These are phyloP conservation scores for Pristionchus exspectatus DNA, from an alignment of 2,888 invertebrate species.

Conservation along the genomic window DNA sequence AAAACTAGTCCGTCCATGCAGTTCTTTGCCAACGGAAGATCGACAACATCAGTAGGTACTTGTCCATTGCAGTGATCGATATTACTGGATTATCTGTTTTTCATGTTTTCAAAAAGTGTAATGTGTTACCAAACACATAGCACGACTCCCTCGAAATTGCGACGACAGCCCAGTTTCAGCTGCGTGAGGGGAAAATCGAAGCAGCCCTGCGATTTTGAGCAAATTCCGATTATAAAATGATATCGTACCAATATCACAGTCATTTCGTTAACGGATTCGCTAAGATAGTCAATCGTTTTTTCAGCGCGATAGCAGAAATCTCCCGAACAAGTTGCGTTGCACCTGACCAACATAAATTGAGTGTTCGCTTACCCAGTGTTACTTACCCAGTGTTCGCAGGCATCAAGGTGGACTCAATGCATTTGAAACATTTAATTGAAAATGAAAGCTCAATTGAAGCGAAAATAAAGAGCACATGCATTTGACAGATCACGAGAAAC, in stretches of 20 bases:
- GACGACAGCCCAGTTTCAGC: slow-evolving; percentile 24
- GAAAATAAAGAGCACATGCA: background rate
- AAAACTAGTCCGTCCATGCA: background rate
- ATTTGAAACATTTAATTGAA: background rate
- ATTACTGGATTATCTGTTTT: background rate
- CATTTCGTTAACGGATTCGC: background rate
- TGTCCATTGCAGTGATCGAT: background rate
- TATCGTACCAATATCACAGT: background rate
- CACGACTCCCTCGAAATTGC: background rate
- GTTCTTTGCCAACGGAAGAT: background rate
- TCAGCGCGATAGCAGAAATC: background rate
- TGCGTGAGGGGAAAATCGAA: background rate
- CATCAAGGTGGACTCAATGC: background rate
- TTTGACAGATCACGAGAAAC: background rate
- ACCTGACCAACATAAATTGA: background rate
- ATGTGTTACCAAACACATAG: background rate
- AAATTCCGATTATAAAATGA: background rate
- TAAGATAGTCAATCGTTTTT: background rate
- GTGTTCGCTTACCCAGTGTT: background rate
- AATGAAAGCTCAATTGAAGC: background rate
- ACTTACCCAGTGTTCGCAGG: background rate
- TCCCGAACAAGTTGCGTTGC: background rate
- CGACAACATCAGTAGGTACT: background rate
- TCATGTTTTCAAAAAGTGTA: too few species aligned
- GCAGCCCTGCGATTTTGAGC: background rate